Base-by-base conservation (phyloP, 1,140 invertebrate species). In the Globodera rostochiensis region DNA sequence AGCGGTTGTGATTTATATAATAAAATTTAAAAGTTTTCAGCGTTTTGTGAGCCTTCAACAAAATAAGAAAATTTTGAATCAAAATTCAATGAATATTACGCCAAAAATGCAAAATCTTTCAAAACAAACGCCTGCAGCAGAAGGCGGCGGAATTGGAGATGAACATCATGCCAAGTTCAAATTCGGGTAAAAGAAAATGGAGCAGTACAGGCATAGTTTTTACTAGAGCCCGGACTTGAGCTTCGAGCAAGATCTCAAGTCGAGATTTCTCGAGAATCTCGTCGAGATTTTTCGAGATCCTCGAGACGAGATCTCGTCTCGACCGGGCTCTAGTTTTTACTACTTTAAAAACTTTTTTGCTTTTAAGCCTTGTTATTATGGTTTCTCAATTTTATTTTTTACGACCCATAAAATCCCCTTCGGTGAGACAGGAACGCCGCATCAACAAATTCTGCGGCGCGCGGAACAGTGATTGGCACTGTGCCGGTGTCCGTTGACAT, bases 391-490 rank as follows among this genome's bases (percentile, higher is more conserved):
- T 36, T 36, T 36, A 36, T 36, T 36, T 36, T 36, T 36, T 36
- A 36, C 36, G 36, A 2, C 36, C 36, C 36, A 36, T 36, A 36
- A 36, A 36, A 36, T 36, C 36, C 36, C 36, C 36, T 36, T 1
- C 36, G 36, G 36, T 36, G n/a, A n/a, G 25, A 36, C 36, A 36
- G 36, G 36, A 36, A 0, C 2, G 36, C 36, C 36, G 36, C 36
- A 36, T 36, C 36, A 36, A 36, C 36, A 36, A 36, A 36, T 36
- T 36, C 36, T 46, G 66, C 74, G 67, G 64, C 80, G 25, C 69
- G 75, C 21, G 82, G 73, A 49, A 79, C 70, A 45, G 2, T 84
- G 7, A 50, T 71, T 8, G 77, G 73, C 79, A 74, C 73, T 67
- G 53, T 79, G 50, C 66, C 79, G 47, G 50, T 80, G 73, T 75